Evolutionary conservation across 2,797 vertebrate species (phyloP).

Genomic region (Apodemus agrarius): DNA sequence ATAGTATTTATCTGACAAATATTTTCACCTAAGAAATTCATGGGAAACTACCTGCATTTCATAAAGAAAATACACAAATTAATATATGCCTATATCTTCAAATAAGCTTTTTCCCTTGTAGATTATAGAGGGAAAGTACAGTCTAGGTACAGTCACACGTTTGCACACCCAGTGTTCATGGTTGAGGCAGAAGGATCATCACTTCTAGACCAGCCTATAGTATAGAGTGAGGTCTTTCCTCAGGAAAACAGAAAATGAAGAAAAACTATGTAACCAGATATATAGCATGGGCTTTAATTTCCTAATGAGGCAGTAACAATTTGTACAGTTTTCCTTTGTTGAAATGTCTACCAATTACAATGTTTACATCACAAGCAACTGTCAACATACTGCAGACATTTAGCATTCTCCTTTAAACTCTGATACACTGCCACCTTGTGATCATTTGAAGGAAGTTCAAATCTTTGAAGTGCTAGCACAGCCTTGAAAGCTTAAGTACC

Average conservation of each 20-base stretch:
- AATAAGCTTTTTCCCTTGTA: slow-evolving; percentile 29
- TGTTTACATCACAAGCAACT: slow-evolving; percentile 20
- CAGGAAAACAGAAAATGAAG: neutral
- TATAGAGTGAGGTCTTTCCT: neutral
- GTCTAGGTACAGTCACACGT: neutral
- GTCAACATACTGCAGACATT: neutral
- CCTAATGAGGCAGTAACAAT: neutral
- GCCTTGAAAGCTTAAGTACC: neutral
- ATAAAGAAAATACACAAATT: slow-evolving; percentile 4
- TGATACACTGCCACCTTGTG: slow-evolving; percentile 77
- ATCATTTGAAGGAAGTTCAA: slow-evolving; percentile 60
- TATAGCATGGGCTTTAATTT: slow-evolving; percentile 6
- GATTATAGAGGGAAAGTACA: neutral
- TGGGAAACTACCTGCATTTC: neutral
- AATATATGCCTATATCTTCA: neutral
- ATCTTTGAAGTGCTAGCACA: slow-evolving; percentile 14
- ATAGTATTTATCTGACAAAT: neutral
- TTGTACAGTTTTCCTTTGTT: slow-evolving; percentile 28
- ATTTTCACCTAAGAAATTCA: slow-evolving; percentile 12
- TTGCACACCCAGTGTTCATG: too few species aligned
- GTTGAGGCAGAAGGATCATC: neutral
- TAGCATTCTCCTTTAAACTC: slow-evolving; percentile 51
- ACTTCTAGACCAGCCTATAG: neutral
- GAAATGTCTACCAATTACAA: slow-evolving; percentile 27
- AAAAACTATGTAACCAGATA: neutral